Evolutionary conservation across 2,797 vertebrate species (phyloP).

Genomic region (Acomys russatus): DNA sequence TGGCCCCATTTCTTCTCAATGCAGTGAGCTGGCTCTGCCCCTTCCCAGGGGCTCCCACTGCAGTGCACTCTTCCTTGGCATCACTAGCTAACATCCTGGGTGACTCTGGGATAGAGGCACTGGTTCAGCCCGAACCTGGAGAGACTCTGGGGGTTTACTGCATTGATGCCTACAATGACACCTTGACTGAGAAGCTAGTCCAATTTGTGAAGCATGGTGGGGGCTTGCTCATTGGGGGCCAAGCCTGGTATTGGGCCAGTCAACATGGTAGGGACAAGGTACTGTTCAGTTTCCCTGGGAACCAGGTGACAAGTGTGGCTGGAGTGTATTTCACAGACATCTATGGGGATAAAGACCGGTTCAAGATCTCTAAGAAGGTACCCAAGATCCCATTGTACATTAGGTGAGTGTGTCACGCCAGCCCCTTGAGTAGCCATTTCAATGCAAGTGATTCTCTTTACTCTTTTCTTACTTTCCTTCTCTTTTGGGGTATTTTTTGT

Average conservation of each 20-base stretch:
- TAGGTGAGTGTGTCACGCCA: constrained; percentile 87
- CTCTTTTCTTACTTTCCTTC: too few species aligned
- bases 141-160: constrained; percentile 88
- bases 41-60: constrained; percentile 73
- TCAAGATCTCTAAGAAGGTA: constrained; percentile 88
- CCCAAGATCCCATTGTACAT: constrained; percentile 89
- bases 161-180: constrained; percentile 87
- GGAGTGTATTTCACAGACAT: constrained; percentile 91
- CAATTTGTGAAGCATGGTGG: constrained; percentile 89
- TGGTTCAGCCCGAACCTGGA: constrained; percentile 77
- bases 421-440: background rate
- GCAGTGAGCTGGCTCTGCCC: constrained; percentile 90
- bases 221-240: constrained; percentile 84
- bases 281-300: constrained; percentile 89
- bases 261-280: constrained; percentile 49
- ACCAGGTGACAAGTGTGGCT: constrained; percentile 90
- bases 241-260: constrained; percentile 85
- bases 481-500: too few species aligned
- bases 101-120: constrained; percentile 74
- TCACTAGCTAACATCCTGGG: constrained; percentile 84
- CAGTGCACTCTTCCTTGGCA: constrained; percentile 82
- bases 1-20: constrained; percentile 89
- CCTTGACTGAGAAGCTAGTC: constrained; percentile 85
- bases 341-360: constrained; percentile 54
- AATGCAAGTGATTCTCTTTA: background rate